Conservation (phyloP, 2,888 invertebrate genomes). For the Leptinotarsa rubiginosa region DNA sequence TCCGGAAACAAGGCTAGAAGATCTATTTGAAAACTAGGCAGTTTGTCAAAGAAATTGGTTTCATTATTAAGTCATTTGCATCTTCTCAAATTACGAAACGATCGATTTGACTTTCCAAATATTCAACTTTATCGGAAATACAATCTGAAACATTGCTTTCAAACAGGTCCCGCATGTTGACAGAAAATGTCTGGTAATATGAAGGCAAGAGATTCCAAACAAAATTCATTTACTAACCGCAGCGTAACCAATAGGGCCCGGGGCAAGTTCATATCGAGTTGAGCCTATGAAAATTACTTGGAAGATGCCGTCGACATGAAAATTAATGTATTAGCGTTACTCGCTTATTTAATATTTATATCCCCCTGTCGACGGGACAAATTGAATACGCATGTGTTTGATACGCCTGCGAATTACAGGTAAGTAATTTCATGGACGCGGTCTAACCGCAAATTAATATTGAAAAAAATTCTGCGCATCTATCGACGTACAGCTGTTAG, state of each 20-base stretch:
- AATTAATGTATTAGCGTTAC: slow-evolving; percentile 54
- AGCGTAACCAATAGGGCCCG: neutral
- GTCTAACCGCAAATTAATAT: slow-evolving; percentile 4
- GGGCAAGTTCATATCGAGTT: slow-evolving; percentile 4
- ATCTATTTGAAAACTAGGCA: no score
- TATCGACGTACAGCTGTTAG: neutral
- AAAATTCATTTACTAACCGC: slow-evolving; percentile 4
- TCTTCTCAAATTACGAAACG: no score
- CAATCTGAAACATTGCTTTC: neutral
- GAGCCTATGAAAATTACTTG: slow-evolving; percentile 5
- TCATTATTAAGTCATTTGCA: no score
- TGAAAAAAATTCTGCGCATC: neutral
- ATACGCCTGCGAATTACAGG: slow-evolving; percentile 51
- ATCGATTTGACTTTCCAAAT: no score
- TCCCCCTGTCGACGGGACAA: slow-evolving; percentile 53
- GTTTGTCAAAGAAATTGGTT: no score
- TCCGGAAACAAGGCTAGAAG: no score
- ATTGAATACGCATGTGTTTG: slow-evolving; percentile 58
- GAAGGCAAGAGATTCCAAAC: neutral
- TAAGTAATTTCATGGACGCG: slow-evolving; percentile 33
- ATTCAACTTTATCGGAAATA: neutral
- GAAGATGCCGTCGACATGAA: slow-evolving; percentile 48
- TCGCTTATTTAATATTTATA: slow-evolving; percentile 57
- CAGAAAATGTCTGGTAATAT: neutral
- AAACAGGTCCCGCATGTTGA: neutral